Evolutionary conservation across 2,888 invertebrate species (phyloP).

Genomic region (Pandemis corylana): DNA sequence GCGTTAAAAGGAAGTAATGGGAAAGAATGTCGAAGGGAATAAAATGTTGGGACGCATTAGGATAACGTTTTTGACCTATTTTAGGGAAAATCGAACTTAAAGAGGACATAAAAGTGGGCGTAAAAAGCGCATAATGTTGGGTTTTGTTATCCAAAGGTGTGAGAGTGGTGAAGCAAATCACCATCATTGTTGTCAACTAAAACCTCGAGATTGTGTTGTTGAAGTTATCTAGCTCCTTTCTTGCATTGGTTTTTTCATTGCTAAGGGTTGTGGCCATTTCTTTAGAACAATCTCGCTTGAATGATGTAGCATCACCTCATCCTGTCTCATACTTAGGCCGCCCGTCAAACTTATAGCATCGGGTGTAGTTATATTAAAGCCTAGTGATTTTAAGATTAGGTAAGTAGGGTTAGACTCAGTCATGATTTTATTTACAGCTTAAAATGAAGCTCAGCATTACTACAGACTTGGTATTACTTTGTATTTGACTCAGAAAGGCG

Average conservation of each 20-base stretch:
- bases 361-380: too few species aligned
- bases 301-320: too few species aligned
- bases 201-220: background rate
- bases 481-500: too few species aligned
- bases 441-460: too few species aligned
- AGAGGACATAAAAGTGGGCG: slow-evolving; percentile 29
- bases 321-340: too few species aligned
- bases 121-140: slow-evolving; percentile 34
- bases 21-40: slow-evolving; percentile 30
- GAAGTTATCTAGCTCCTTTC: background rate
- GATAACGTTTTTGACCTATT: slow-evolving; percentile 41
- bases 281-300: too few species aligned
- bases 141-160: slow-evolving; percentile 28
- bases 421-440: background rate
- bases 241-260: too few species aligned
- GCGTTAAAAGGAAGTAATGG: slow-evolving; percentile 39
- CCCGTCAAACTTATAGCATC: too few species aligned
- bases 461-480: background rate
- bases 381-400: too few species aligned
- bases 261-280: too few species aligned
- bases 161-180: background rate
- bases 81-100: slow-evolving; percentile 36
- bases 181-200: background rate
- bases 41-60: slow-evolving; percentile 40
- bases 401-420: too few species aligned